phyloP scores from a whole-genome alignment of 2,113 vertebrate genomes.

The Miniopterus natalensis region DNA sequence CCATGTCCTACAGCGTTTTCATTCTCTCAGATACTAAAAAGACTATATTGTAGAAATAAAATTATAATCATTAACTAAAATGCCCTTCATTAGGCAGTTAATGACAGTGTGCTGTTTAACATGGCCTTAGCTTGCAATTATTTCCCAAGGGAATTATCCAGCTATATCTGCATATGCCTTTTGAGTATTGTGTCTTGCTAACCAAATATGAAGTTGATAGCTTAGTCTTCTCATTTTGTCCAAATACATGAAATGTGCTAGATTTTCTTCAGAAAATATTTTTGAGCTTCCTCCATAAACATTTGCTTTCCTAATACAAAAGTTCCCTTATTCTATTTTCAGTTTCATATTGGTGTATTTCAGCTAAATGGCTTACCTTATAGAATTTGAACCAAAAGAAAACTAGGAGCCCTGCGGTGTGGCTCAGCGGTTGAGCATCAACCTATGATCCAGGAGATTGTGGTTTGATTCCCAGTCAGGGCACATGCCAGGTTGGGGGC shows the following conservation, averaged over 20 bases:
- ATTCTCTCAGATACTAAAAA: constrained; percentile 11
- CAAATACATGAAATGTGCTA: not conserved
- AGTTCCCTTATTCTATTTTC: constrained; percentile 29
- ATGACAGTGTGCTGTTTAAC: not conserved
- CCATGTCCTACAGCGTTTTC: not conserved
- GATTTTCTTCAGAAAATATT: constrained; percentile 39
- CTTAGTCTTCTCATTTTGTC: constrained; percentile 47
- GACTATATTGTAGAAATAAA: constrained; percentile 19
- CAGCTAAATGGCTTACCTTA: not conserved
- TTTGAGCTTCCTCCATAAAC: not conserved
- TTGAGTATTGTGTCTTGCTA: not conserved
- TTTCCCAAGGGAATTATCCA: constrained; percentile 48
- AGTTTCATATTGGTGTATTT: constrained; percentile 34
- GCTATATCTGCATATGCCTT: not conserved
- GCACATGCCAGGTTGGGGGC: too few species aligned
- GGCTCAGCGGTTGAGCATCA: too few species aligned
- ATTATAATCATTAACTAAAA: constrained; percentile 32
- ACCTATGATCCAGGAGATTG: too few species aligned
- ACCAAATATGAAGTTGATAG: not conserved
- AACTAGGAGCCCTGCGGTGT: not conserved
- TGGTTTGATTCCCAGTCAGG: too few species aligned
- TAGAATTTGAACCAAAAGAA: constrained; percentile 34
- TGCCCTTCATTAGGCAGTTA: constrained; percentile 54
- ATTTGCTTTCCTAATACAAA: constrained; percentile 37
- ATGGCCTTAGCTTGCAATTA: constrained; percentile 48